Conservation (phyloP, 2,113 vertebrate species). For the Thymallus thymallus region DNA sequence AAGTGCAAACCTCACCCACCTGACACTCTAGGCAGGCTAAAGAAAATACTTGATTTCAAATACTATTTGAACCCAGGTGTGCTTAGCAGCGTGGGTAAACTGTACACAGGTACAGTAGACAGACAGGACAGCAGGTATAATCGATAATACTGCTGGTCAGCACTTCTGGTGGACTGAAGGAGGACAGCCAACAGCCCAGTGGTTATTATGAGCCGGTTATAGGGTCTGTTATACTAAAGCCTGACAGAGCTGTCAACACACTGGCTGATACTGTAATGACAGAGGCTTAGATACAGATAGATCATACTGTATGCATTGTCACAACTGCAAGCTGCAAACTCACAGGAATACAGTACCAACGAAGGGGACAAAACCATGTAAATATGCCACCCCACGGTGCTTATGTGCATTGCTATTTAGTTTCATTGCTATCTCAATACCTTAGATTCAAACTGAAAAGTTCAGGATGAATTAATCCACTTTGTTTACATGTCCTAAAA, state of each 20-base stretch:
- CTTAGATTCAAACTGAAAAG: no score
- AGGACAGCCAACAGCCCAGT: slow-evolving; percentile 16
- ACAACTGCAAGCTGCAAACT: background rate
- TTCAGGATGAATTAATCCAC: no score
- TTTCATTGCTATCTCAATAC: no score
- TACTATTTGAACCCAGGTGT: background rate
- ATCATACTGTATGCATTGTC: background rate
- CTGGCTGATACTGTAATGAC: background rate
- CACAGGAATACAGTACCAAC: no score
- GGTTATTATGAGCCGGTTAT: slow-evolving; percentile 11
- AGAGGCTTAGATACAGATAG: background rate
- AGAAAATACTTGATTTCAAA: no score
- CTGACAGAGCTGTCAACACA: slow-evolving; percentile 33
- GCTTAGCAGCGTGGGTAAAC: background rate
- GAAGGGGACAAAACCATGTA: no score
- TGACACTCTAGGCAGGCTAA: no score
- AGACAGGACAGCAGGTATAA: slow-evolving; percentile 52
- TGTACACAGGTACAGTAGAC: slow-evolving; percentile 25
- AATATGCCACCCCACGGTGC: no score
- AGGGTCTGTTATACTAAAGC: slow-evolving; percentile 23
- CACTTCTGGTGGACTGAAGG: slow-evolving; percentile 19
- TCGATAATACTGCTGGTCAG: slow-evolving; percentile 24
- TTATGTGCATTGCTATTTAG: no score
- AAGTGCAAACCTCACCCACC: no score
- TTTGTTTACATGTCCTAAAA: no score